Conservation (phyloP, 2,888 invertebrate genomes). For the Cerceris rybyensis region DNA sequence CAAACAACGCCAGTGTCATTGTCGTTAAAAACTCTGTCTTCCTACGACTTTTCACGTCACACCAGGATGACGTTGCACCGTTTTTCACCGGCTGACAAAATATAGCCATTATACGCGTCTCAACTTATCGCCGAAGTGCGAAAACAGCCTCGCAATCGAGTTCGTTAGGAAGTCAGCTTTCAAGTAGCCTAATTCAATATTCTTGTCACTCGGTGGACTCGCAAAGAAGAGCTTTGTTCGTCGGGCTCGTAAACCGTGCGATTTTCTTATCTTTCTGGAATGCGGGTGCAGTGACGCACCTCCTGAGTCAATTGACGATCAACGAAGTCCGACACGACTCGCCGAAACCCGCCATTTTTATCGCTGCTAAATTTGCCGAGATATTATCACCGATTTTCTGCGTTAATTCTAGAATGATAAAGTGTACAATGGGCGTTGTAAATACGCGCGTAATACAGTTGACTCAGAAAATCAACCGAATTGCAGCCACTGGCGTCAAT, state of each 20-base stretch:
- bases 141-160: neutral
- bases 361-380: constrained; percentile 14
- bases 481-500: neutral
- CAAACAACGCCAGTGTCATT: neutral
- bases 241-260: constrained; percentile 35
- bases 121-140: constrained; percentile 4
- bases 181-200: constrained; percentile 15
- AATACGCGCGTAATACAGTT: neutral
- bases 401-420: neutral
- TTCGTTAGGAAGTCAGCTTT: constrained; percentile 18
- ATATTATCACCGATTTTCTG: constrained; percentile 8
- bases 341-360: constrained; percentile 27
- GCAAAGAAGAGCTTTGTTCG: constrained; percentile 37
- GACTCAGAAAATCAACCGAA: neutral
- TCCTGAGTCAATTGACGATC: constrained; percentile 47
- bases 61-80: constrained; percentile 11
- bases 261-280: constrained; percentile 55
- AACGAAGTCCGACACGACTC: constrained; percentile 23
- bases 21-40: no score
- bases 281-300: constrained; percentile 48
- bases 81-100: constrained; percentile 33
- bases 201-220: constrained; percentile 22
- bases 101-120: constrained; percentile 11
- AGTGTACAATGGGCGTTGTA: neutral
- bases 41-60: constrained; percentile 1